A percentile compares a stretch with the other conserved stretches of the same genome.
Evolutionary conservation across 2,797 vertebrate genomes (phyloP).

Genomic region (Xiphophorus birchmanni): DNA sequence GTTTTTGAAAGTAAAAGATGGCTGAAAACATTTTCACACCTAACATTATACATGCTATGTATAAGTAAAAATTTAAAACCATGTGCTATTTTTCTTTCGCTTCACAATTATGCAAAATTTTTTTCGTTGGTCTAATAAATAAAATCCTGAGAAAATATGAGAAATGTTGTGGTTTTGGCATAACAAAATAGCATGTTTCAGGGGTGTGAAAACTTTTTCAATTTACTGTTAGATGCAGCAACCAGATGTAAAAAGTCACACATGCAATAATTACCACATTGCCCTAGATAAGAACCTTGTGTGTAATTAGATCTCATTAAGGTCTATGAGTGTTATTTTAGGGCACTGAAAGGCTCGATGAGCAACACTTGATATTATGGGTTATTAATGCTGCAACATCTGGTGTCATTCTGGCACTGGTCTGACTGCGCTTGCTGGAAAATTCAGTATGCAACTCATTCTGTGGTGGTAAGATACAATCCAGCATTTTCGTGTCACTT

Average conservation of each 20-base stretch:
- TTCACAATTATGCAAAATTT: not conserved
- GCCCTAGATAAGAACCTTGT: slow-evolving; percentile 75
- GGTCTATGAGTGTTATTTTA: slow-evolving; percentile 80
- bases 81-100: not conserved
- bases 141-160: not conserved
- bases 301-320: slow-evolving; percentile 80
- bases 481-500: slow-evolving; percentile 15
- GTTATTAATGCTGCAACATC: slow-evolving; percentile 79
- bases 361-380: slow-evolving; percentile 81
- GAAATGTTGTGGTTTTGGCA: not conserved
- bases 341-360: slow-evolving; percentile 75
- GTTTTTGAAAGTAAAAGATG: not conserved
- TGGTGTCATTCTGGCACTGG: slow-evolving; percentile 70
- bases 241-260: slow-evolving; percentile 80
- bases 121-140: not conserved
- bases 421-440: slow-evolving; percentile 33
- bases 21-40: not conserved
- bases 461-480: slow-evolving; percentile 27
- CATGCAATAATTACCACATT: slow-evolving; percentile 79
- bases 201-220: slow-evolving; percentile 33
- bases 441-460: slow-evolving; percentile 32
- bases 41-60: not conserved
- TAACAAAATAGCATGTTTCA: not conserved
- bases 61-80: not conserved
- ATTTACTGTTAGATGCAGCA: slow-evolving; percentile 71